Conservation (phyloP, 2,797 vertebrate species). For the Dromococcyx pavoninus region DNA sequence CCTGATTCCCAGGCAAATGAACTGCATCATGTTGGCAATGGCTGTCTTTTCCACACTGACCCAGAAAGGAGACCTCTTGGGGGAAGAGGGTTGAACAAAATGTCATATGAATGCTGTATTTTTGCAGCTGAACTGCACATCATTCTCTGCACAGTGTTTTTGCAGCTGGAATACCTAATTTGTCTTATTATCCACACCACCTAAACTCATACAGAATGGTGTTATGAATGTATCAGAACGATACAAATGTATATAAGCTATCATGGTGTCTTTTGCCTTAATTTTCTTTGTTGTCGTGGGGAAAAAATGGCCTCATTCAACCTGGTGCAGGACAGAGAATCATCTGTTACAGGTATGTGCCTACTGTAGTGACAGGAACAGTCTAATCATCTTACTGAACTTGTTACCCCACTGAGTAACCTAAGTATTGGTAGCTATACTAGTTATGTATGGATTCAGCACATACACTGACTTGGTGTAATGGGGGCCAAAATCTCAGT, state of each 20-base stretch:
- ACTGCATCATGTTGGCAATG: fast-evolving
- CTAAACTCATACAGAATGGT: not conserved
- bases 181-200: not conserved
- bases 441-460: not conserved
- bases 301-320: not conserved
- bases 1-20: not conserved
- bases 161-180: slow-evolving; percentile 56
- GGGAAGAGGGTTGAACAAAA: not conserved
- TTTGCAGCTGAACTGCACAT: slow-evolving; percentile 53
- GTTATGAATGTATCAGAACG: not conserved
- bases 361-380: not conserved
- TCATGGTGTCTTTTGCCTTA: not conserved
- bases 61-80: not conserved
- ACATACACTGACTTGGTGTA: not conserved
- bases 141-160: slow-evolving; percentile 35
- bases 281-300: fast-evolving
- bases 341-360: fast-evolving
- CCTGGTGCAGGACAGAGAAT: not conserved
- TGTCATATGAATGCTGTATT: slow-evolving; percentile 17
- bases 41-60: not conserved
- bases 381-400: not conserved
- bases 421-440: not conserved
- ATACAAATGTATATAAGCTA: not conserved
- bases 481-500: not conserved
- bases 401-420: fast-evolving